A percentile compares a stretch with the other conserved stretches of the same genome.
These are phyloP conservation scores for Mylabris sibirica DNA, from an alignment of 2,888 invertebrate species.

Conservation along the genomic window DNA sequence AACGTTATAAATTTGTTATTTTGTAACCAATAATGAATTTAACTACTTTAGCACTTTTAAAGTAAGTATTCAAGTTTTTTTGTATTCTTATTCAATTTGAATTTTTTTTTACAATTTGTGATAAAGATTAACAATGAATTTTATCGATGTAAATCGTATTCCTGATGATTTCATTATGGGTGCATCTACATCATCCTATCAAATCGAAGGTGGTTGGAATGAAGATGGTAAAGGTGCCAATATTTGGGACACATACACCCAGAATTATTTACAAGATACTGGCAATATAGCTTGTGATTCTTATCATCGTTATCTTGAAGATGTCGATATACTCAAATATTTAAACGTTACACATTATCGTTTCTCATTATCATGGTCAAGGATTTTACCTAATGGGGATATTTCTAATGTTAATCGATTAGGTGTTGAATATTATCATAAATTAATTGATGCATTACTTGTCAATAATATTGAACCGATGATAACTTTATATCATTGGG, in stretches of 20 bases:
- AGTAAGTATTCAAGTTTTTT: background rate
- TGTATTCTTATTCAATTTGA: background rate
- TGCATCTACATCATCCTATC: conserved; percentile 50
- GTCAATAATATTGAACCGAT: conserved; percentile 65
- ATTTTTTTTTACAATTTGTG: background rate
- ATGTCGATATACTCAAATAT: conserved; percentile 69
- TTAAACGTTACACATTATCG: conserved; percentile 72
- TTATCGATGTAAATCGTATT: conserved; percentile 17
- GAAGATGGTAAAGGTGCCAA: conserved; percentile 45
- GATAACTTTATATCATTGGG: conserved; percentile 66
- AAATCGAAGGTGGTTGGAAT: conserved; percentile 58
- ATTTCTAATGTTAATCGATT: conserved; percentile 70
- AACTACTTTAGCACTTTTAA: background rate
- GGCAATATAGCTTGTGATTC: conserved; percentile 75
- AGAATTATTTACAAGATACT: conserved; percentile 63
- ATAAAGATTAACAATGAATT: background rate
- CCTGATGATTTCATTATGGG: conserved; percentile 44
- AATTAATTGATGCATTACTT: conserved; percentile 56
- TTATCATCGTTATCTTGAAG: conserved; percentile 71
- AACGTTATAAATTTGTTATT: background rate
- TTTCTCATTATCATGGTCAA: conserved; percentile 79
- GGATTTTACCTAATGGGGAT: conserved; percentile 75
- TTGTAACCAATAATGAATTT: background rate
- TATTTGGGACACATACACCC: conserved; percentile 48
- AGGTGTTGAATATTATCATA: conserved; percentile 65